These are phyloP conservation scores for Ancistrus triradiatus DNA, from an alignment of 2,113 vertebrate species.

Conservation along the genomic window DNA sequence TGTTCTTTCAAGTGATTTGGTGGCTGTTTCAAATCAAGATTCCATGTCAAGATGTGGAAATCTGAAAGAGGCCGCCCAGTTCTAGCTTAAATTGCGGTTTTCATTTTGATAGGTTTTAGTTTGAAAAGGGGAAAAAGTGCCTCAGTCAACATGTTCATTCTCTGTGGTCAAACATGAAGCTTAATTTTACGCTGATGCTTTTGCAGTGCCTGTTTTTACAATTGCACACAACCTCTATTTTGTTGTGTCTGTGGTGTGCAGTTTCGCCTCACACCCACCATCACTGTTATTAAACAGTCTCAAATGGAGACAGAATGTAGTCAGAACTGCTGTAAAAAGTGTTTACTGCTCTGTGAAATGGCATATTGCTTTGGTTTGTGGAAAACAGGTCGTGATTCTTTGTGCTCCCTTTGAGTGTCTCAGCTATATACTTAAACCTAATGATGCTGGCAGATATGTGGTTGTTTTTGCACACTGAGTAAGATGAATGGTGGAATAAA, in stretches of 20 bases:
- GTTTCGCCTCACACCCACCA: constrained; percentile 61
- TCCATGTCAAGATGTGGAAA: background rate
- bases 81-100: background rate
- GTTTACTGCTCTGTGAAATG: constrained; percentile 51
- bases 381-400: constrained; percentile 19
- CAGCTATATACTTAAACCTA: constrained; percentile 10
- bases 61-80: background rate
- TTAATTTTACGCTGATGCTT: background rate
- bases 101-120: constrained; percentile 3
- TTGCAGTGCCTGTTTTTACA: constrained; percentile 20
- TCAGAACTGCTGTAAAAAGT: constrained; percentile 57
- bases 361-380: constrained; percentile 7
- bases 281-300: constrained; percentile 56
- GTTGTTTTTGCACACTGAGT: too few species aligned
- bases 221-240: constrained; percentile 1
- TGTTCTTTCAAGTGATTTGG: too few species aligned
- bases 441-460: constrained; percentile 18
- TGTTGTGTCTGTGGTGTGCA: constrained; percentile 59
- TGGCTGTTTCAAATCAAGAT: background rate
- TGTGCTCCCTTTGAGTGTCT: constrained; percentile 6
- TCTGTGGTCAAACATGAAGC: background rate
- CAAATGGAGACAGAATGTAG: constrained; percentile 52
- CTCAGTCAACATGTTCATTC: background rate
- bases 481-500: too few species aligned
- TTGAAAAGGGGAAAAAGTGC: constrained; percentile 3